A percentile compares a stretch with the other conserved stretches of the same genome.
These are phyloP conservation scores for Holacanthella duospinosa DNA, from an alignment of 2,888 invertebrate genomes.

Conservation along the genomic window DNA sequence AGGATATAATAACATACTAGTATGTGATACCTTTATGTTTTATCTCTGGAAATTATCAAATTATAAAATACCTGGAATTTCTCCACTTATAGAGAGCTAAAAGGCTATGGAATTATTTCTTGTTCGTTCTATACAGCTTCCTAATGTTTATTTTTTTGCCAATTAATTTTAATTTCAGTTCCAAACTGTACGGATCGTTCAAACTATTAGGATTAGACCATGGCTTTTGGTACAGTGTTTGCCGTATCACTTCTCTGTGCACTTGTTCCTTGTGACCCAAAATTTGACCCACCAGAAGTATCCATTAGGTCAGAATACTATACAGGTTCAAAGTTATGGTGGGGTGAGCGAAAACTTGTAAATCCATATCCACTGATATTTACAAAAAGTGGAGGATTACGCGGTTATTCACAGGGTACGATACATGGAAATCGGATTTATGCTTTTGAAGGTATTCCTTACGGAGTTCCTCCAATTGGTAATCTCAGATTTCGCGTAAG, in stretches of 20 bases:
- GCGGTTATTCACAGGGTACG: conserved; percentile 17
- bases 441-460: conserved; percentile 21
- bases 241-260: background rate
- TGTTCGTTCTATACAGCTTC: too few relatives aligned
- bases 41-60: too few relatives aligned
- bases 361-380: conserved; percentile 13
- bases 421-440: conserved; percentile 8
- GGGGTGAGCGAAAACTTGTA: background rate
- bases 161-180: too few relatives aligned
- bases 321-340: background rate
- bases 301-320: background rate
- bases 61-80: too few relatives aligned
- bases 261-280: conserved; percentile 5
- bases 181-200: too few relatives aligned
- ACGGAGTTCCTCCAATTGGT: conserved; percentile 14
- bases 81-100: too few relatives aligned
- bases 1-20: too few relatives aligned
- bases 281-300: background rate
- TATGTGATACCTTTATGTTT: too few relatives aligned
- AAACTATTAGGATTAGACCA: too few relatives aligned
- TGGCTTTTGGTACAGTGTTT: too few relatives aligned
- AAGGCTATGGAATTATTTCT: too few relatives aligned
- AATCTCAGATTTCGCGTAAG: conserved; percentile 16
- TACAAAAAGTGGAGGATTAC: conserved; percentile 11
- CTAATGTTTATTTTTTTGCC: too few relatives aligned